Evolutionary conservation across 2,888 invertebrate genomes (phyloP), one percentile per base, ranked within the genome.

Genomic region (Digitonthophagus gazella): DNA sequence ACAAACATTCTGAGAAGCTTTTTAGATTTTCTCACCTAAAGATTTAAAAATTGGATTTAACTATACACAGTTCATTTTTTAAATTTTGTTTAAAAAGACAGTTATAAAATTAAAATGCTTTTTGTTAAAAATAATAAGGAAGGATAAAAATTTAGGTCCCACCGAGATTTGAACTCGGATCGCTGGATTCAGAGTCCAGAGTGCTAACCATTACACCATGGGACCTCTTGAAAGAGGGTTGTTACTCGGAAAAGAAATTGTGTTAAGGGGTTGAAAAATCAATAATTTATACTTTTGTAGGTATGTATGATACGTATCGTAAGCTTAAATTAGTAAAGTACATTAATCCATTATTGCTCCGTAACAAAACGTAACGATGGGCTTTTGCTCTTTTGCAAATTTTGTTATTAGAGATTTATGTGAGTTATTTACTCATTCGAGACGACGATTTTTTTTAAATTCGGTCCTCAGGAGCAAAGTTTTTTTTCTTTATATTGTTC

Each of bases 151-250:
- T n/a, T 15, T 8, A 81, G 89, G 89, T 89, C 85, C 89, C 89
- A 89, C 89, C 89, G 89, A 90, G 89, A 90, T 88, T 90, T 89
- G 89, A 90, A 90, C 90, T 89, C 89, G 89, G 89, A 89, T 90
- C 89, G 89, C 88, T 89, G 89, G 89, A 90, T 90, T 90, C 89
- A 90, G 86, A 90, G 89, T 90, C 89, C 89, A 90, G 88, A 90
- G 89, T 90, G 89, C 89, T 90, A 88, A 90, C 89, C 89, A 86
- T 90, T 90, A 90, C 88, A 89, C 89, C 89, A 89, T 88, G 88
- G 88, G 85, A 88, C 89, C 89, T 58, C 20, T 18, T 15, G 16
- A 2, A 0, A n/a, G 19, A 19, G 54, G 65, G n/a, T 44, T 15
- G 61, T n/a, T 61, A 6, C 1, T 44, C 28, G 11, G 28, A 44